phyloP scores from a whole-genome alignment of 2,113 vertebrate genomes.

The Pheucticus melanocephalus region DNA sequence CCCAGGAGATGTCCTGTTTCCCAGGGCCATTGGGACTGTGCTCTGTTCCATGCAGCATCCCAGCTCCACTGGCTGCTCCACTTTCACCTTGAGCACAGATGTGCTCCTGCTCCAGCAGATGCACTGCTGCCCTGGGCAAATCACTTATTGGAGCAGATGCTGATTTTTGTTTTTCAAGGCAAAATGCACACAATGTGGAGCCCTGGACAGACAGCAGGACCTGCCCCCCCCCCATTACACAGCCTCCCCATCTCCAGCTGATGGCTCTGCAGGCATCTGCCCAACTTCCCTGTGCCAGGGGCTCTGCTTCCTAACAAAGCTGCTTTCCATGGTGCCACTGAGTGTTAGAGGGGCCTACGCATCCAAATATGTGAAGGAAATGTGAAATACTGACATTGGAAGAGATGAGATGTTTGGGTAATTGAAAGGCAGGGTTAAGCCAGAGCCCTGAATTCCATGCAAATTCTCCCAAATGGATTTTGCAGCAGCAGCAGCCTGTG shows the following conservation, averaged over 20 bases:
- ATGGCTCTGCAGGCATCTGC: not conserved
- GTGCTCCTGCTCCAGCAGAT: not conserved
- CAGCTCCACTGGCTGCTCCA: not conserved
- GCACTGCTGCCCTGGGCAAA: not conserved
- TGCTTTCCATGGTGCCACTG: fast-evolving
- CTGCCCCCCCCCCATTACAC: fast-evolving
- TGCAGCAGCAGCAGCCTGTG: not conserved
- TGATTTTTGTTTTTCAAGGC: not conserved
- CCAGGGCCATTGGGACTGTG: not conserved
- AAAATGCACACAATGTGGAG: not conserved
- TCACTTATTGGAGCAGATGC: not conserved
- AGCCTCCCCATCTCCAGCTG: not conserved
- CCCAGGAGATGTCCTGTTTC: not conserved
- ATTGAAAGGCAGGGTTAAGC: not conserved
- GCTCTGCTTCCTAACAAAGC: not conserved
- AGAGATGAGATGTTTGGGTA: not conserved
- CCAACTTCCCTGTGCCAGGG: not conserved
- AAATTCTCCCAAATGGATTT: not conserved
- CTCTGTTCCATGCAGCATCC: not conserved
- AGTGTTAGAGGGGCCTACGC: not conserved
- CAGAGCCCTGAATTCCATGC: not conserved
- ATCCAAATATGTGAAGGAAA: not conserved
- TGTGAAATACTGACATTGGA: not conserved
- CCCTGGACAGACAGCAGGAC: not conserved
- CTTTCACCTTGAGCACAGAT: not conserved